These are phyloP conservation scores for Pollenia amentaria DNA, from an alignment of 2,888 invertebrate species.

Conservation along the genomic window DNA sequence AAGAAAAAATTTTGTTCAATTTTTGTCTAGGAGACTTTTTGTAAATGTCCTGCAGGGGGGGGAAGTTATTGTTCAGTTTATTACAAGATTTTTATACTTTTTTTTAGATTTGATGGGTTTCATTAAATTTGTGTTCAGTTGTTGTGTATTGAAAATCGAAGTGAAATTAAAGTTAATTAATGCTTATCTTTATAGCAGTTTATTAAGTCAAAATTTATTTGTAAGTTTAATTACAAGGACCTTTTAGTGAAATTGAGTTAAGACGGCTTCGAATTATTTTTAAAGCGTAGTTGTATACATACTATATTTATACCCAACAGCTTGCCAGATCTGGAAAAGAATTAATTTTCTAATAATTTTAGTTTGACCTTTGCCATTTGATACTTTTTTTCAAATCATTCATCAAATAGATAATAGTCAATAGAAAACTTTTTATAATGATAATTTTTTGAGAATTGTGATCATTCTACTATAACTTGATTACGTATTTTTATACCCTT, in stretches of 20 bases:
- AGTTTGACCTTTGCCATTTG: too few species aligned
- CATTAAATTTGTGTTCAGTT: slow-evolving; percentile 31
- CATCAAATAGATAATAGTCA: too few species aligned
- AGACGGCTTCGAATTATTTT: too few species aligned
- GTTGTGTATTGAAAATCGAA: slow-evolving; percentile 27
- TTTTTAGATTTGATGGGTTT: slow-evolving; percentile 31
- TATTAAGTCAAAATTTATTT: slow-evolving; percentile 6
- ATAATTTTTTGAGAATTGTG: too few species aligned
- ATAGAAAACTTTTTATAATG: too few species aligned
- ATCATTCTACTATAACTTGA: too few species aligned
- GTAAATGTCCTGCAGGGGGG: not conserved
- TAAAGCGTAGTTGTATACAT: too few species aligned
- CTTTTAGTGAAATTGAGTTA: not conserved
- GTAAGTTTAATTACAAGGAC: not conserved
- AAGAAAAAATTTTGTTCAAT: slow-evolving; percentile 2
- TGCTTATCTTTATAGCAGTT: slow-evolving; percentile 26
- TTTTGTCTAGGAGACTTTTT: slow-evolving; percentile 1
- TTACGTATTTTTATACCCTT: too few species aligned
- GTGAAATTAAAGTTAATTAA: slow-evolving; percentile 51
- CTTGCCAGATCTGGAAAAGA: too few species aligned
- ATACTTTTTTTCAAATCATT: too few species aligned
- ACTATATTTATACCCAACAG: too few species aligned
- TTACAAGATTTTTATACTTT: slow-evolving; percentile 19
- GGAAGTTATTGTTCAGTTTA: slow-evolving; percentile 26
- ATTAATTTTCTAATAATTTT: too few species aligned